These are phyloP conservation scores for Reinhardtius hippoglossoides DNA, from an alignment of 2,113 vertebrate species.

Conservation along the genomic window DNA sequence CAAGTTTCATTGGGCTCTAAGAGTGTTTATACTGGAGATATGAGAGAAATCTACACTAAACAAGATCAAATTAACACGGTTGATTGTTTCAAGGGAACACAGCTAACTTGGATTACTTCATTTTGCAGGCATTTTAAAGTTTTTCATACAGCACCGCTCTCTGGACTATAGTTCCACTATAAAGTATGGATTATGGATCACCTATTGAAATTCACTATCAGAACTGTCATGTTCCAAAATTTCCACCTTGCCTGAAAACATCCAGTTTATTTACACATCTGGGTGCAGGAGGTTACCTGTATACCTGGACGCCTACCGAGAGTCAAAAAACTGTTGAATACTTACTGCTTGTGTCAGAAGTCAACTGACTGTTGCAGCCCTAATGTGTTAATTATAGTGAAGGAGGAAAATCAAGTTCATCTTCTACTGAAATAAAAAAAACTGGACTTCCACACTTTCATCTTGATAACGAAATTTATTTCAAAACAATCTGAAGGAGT, in stretches of 20 bases:
- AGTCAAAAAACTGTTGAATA: too few species aligned
- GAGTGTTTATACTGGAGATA: too few species aligned
- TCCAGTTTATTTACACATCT: not conserved
- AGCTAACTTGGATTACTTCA: not conserved
- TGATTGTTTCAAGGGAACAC: not conserved
- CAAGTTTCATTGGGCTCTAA: not conserved
- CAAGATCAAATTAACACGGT: not conserved
- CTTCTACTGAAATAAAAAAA: not conserved
- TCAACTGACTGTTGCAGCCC: not conserved
- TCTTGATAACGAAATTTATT: constrained; percentile 74
- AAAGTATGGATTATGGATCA: not conserved
- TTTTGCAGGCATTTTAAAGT: not conserved
- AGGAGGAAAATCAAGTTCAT: not conserved
- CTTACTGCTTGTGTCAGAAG: too few species aligned
- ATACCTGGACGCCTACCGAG: not conserved
- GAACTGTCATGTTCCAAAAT: too few species aligned
- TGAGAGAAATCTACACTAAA: not conserved
- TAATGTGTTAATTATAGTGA: not conserved
- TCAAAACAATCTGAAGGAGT: constrained; percentile 57
- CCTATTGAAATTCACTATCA: too few species aligned
- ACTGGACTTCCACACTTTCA: constrained; percentile 8
- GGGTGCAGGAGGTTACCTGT: not conserved
- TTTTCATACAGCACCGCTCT: not conserved
- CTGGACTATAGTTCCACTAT: not conserved
- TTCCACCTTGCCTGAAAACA: too few species aligned